Evolutionary conservation across 2,888 invertebrate genomes (phyloP).

Genomic region (Volucella inanis): DNA sequence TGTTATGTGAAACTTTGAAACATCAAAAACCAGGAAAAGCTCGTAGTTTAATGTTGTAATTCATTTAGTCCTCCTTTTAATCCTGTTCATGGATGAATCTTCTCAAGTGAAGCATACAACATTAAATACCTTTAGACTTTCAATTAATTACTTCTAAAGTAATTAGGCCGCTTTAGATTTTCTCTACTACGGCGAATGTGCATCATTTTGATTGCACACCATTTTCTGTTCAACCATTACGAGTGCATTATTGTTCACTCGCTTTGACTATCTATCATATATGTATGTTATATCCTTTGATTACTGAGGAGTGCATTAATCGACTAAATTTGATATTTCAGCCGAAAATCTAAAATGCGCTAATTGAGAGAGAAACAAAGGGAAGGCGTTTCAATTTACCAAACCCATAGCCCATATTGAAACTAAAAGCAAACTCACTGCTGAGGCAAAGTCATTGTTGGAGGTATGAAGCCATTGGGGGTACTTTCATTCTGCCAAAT

Average conservation of each 20-base stretch:
- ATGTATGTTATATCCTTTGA: slow-evolving; percentile 20
- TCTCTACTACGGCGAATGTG: slow-evolving; percentile 22
- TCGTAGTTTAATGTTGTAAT: neutral
- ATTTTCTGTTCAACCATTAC: slow-evolving; percentile 16
- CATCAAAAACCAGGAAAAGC: too few relatives aligned
- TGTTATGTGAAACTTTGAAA: too few relatives aligned
- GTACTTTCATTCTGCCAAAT: slow-evolving; percentile 67
- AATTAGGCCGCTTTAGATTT: slow-evolving; percentile 33
- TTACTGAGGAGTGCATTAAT: slow-evolving; percentile 60
- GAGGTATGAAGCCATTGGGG: slow-evolving; percentile 19
- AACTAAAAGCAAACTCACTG: too few relatives aligned
- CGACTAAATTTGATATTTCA: slow-evolving; percentile 65
- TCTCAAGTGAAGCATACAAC: slow-evolving; percentile 3
- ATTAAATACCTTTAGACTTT: slow-evolving; percentile 22
- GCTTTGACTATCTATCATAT: slow-evolving; percentile 22
- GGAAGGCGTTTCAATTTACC: slow-evolving; percentile 42
- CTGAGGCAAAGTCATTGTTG: slow-evolving; percentile 3
- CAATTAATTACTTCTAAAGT: slow-evolving; percentile 36
- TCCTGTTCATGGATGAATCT: too few relatives aligned
- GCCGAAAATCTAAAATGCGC: slow-evolving; percentile 56
- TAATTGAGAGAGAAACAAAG: slow-evolving; percentile 36
- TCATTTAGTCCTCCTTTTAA: neutral
- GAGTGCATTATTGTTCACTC: slow-evolving; percentile 25
- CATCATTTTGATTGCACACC: slow-evolving; percentile 51
- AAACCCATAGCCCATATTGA: too few relatives aligned